phyloP scores from a whole-genome alignment of 37 sponge, comb jelly and placozoan species.

The Ephydatia muelleri region DNA sequence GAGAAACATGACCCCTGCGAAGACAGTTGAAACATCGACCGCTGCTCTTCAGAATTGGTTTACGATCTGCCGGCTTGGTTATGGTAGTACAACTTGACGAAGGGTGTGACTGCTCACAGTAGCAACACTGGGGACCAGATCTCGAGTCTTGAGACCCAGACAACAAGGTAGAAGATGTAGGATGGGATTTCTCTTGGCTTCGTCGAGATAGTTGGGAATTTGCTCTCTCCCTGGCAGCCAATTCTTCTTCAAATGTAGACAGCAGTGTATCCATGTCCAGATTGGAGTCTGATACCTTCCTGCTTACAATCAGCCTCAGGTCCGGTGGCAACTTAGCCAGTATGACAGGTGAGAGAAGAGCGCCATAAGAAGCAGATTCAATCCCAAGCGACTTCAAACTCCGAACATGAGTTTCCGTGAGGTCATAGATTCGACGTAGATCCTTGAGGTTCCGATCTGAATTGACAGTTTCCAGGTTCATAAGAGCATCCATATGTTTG shows the following conservation, averaged over 20 bases:
- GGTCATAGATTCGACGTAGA: neutral
- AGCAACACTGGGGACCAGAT: constrained; percentile 2
- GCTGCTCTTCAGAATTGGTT: too few relatives aligned
- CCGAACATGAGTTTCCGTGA: neutral
- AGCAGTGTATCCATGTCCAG: neutral
- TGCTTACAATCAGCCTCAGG: neutral
- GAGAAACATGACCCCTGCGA: constrained; percentile 28
- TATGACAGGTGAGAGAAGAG: neutral
- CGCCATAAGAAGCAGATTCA: neutral
- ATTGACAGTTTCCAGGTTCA: neutral
- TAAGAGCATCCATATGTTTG: neutral
- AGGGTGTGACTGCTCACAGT: constrained; percentile 40
- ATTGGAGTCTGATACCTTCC: too few relatives aligned
- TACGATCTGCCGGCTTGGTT: too few relatives aligned
- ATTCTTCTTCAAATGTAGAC: neutral
- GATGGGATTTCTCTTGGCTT: constrained; percentile 11
- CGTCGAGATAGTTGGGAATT: too few relatives aligned
- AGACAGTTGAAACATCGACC: too few relatives aligned
- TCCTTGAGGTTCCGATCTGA: neutral
- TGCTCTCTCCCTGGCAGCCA: constrained; percentile 17
- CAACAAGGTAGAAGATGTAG: constrained; percentile 8
- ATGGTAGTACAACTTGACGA: constrained; percentile 11
- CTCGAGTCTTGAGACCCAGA: constrained; percentile 18
- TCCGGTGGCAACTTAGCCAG: constrained; percentile 11
- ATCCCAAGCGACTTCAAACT: constrained; percentile 2